Evolutionary conservation across 2,797 vertebrate species (phyloP), one percentile per base, ranked within the genome.

Genomic region (Rachycentron canadum): DNA sequence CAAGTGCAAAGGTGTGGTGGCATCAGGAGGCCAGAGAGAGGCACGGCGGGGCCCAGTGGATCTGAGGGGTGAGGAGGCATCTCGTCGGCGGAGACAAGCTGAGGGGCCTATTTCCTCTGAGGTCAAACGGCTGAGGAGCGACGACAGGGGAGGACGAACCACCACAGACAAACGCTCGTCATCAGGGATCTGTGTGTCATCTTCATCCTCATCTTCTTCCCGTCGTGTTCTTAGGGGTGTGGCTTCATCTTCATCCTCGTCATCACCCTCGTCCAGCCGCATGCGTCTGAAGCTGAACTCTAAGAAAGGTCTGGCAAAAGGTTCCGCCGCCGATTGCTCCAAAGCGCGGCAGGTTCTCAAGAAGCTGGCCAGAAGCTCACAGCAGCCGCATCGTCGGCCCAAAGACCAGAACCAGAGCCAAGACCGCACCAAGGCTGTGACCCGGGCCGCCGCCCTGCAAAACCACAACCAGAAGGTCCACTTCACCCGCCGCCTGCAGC

Each of bases 1-100:
- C 89, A 98, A 98, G 86, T 99, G 98, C 92, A 99, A 99, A 93
- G 97, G 95, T 79, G 96, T 95, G 84, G 97, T 99, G 84, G 92
- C 95, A 13, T 95, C 96, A 49, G 93, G 95, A 2, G 96, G 96
- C 56, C 96, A 95, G 88, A 95, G 96, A 64, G 97, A 98, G 86
- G 94, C 95, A 0, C 95, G 96, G 60, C 96, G 96, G 78, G 96
- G 95, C 72, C 91, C 95, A 0, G 94, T 93, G 85, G 96, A 94
- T 89, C 95, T 96, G 82, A 95, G 96, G 85, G 95, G 93, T 0
- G 97, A 98, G 73, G 98, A 99, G 41, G 94, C 67, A 0, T 79
- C 91, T 12, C 97, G 96, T 82, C 96, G 97, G 60, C 92, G 97
- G 83, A 95, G 92, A 90, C 93, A 92, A 66, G 94, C 92, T 78